Conservation (phyloP, 2,888 invertebrate species). For the Cataglyphis albicans region DNA sequence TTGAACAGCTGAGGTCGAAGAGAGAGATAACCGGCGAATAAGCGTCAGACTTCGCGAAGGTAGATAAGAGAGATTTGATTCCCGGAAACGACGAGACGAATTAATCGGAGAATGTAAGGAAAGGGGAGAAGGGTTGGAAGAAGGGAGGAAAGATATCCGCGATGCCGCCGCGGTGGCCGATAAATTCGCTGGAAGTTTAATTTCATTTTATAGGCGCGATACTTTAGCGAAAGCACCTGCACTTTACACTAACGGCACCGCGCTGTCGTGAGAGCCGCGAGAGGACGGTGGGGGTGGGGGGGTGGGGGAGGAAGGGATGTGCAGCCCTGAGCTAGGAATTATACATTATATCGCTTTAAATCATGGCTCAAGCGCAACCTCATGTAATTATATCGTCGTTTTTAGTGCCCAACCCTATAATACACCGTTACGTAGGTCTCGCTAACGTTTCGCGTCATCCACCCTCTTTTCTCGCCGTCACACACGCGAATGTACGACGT, state of each 20-base stretch:
- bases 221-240: constrained; percentile 81
- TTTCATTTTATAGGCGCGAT: constrained; percentile 84
- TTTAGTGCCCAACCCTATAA: constrained; percentile 72
- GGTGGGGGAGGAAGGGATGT: constrained; percentile 38
- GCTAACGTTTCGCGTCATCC: constrained; percentile 58
- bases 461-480: constrained; percentile 18
- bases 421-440: constrained; percentile 64
- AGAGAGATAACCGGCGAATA: constrained; percentile 42
- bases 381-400: constrained; percentile 80
- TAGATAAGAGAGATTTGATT: constrained; percentile 42
- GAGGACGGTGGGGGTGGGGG: not conserved
- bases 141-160: constrained; percentile 49
- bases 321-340: constrained; percentile 69
- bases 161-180: constrained; percentile 70
- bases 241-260: constrained; percentile 80
- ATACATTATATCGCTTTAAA: constrained; percentile 77
- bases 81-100: constrained; percentile 53
- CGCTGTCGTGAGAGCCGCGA: constrained; percentile 62
- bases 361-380: constrained; percentile 74
- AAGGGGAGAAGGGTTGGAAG: not conserved
- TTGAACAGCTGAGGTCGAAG: constrained; percentile 44
- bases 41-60: constrained; percentile 36
- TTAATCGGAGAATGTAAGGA: constrained; percentile 51
- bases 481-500: not conserved
- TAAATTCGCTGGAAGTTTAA: constrained; percentile 83